A percentile compares a stretch with the other conserved stretches of the same genome.
Conservation (phyloP, 2,113 vertebrate genomes). For the Paracanthobrama guichenoti region DNA sequence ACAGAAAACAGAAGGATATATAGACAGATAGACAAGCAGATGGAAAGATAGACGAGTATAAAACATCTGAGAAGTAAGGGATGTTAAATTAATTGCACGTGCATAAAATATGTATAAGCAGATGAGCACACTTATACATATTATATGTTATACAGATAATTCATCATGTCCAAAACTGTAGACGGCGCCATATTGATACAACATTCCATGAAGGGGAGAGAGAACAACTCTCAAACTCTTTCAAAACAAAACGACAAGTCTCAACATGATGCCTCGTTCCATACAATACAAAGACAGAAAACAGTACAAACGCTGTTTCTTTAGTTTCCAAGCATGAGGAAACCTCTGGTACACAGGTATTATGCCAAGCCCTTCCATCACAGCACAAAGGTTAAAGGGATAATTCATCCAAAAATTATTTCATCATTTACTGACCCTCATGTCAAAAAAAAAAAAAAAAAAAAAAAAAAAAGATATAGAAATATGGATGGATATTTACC, state of each 20-base stretch:
- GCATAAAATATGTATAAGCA: background rate
- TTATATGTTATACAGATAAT: background rate
- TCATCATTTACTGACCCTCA: background rate
- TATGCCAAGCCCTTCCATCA: background rate
- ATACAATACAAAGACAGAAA: constrained; percentile 50
- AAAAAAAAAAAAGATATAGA: too few relatives aligned
- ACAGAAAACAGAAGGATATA: background rate
- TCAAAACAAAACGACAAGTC: constrained; percentile 69
- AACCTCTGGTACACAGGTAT: background rate
- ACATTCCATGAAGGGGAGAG: constrained; percentile 65
- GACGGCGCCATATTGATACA: constrained; percentile 63
- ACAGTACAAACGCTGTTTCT: background rate
- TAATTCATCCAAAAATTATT: background rate
- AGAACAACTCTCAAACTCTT: constrained; percentile 23
- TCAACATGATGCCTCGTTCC: constrained; percentile 68
- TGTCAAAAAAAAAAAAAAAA: too few relatives aligned
- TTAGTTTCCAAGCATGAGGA: background rate
- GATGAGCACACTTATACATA: background rate
- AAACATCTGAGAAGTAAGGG: background rate
- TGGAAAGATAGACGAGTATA: background rate
- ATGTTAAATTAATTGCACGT: background rate
- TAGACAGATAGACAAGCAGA: background rate
- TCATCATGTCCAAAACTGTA: constrained; percentile 61
- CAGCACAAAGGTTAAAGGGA: background rate
- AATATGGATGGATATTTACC: too few relatives aligned